Conservation (phyloP, 2,113 vertebrate genomes). For the Calidris pygmaea region DNA sequence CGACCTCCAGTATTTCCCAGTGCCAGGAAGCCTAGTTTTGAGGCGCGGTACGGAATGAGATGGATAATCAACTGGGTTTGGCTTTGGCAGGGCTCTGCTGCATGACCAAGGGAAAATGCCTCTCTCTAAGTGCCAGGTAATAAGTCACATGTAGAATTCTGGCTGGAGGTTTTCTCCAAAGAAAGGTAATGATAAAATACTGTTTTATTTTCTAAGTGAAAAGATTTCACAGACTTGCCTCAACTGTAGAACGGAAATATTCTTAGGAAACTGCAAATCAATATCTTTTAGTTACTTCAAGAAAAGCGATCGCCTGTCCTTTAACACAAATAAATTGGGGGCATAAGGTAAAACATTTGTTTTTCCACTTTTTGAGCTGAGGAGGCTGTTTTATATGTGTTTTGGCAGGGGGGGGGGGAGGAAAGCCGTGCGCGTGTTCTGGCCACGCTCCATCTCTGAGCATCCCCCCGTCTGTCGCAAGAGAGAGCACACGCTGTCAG, state of each 20-base stretch:
- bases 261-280: background rate
- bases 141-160: background rate
- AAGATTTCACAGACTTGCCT: background rate
- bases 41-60: background rate
- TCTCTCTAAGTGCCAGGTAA: background rate
- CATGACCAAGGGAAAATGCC: fast-evolving
- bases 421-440: background rate
- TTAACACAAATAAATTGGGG: background rate
- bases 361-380: background rate
- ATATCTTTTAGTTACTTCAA: background rate
- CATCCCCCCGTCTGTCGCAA: background rate
- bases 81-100: background rate
- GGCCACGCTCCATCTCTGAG: background rate
- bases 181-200: background rate
- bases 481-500: background rate
- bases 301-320: background rate
- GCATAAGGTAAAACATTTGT: background rate
- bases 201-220: background rate
- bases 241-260: background rate
- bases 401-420: background rate
- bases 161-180: background rate
- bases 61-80: background rate
- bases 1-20: background rate
- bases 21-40: background rate
- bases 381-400: background rate